Evolutionary conservation across 2,797 vertebrate genomes (phyloP).

Genomic region (Gephyroberyx darwinii): DNA sequence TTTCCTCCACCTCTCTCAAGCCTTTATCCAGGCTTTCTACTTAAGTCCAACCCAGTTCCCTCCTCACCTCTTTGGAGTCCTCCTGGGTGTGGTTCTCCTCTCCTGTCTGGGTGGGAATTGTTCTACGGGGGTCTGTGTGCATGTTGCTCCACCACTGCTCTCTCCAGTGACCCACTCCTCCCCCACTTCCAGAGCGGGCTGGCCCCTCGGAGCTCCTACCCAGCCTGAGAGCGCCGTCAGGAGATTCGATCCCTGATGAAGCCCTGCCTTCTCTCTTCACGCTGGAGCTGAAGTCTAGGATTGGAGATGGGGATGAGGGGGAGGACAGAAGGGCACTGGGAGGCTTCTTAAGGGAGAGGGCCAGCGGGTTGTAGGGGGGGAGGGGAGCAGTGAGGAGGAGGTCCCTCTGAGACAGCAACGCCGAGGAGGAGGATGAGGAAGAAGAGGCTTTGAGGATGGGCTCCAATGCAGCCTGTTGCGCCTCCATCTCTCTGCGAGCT

Average conservation of each 20-base stretch:
- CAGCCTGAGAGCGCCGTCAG: conserved; percentile 84
- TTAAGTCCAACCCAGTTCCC: neutral
- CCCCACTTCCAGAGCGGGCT: conserved; percentile 69
- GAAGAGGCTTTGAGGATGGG: conserved; percentile 90
- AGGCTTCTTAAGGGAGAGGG: conserved; percentile 93
- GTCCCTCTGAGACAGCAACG: conserved; percentile 80
- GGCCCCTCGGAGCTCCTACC: conserved; percentile 70
- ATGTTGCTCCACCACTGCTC: conserved; percentile 95
- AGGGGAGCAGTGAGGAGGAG: conserved; percentile 81
- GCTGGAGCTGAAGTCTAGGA: conserved; percentile 85
- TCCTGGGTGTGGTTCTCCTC: conserved; percentile 84
- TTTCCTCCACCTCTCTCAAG: neutral
- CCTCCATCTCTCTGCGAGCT: conserved; percentile 96
- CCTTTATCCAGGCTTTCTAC: no score
- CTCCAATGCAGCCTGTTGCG: conserved; percentile 92
- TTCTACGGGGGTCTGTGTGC: conserved; percentile 85
- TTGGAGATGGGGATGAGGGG: conserved; percentile 81
- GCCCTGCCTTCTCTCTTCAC: conserved; percentile 88
- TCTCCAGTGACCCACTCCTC: conserved; percentile 89
- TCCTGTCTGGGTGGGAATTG: conserved; percentile 75
- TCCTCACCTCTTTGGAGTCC: conserved; percentile 81
- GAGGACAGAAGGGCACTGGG: conserved; percentile 76
- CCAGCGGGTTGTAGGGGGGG: conserved; percentile 88
- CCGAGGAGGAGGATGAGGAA: conserved; percentile 84
- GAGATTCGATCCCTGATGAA: conserved; percentile 80